Conservation (phyloP, 2,113 vertebrate genomes). For the Odontesthes bonariensis region DNA sequence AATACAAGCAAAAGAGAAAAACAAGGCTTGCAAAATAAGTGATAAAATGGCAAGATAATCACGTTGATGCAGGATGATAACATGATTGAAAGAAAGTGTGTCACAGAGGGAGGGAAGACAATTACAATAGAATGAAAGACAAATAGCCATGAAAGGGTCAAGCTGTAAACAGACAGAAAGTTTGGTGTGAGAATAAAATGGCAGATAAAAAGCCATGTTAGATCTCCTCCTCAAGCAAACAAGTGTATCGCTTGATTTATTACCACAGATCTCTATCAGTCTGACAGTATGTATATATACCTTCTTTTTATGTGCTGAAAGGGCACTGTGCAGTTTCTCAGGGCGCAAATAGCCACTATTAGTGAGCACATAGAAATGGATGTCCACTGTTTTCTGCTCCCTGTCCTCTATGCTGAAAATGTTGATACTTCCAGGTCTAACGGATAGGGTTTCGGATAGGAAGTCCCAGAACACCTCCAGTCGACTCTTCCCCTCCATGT, state of each 20-base stretch:
- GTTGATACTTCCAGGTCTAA: slow-evolving; percentile 77
- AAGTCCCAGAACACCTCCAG: slow-evolving; percentile 82
- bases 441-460: slow-evolving; percentile 82
- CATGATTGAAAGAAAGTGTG: neutral
- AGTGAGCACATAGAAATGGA: slow-evolving; percentile 82
- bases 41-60: slow-evolving; percentile 16
- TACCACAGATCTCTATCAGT: slow-evolving; percentile 69
- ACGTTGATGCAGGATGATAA: slow-evolving; percentile 23
- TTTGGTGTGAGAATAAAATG: slow-evolving; percentile 67
- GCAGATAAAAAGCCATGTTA: slow-evolving; percentile 70
- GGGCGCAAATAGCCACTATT: slow-evolving; percentile 79
- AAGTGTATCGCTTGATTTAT: slow-evolving; percentile 64
- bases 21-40: slow-evolving; percentile 7
- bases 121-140: slow-evolving; percentile 46
- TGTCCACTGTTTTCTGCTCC: slow-evolving; percentile 77
- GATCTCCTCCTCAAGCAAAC: slow-evolving; percentile 51
- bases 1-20: slow-evolving; percentile 12
- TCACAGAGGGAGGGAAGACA: slow-evolving; percentile 3
- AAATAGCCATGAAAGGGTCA: slow-evolving; percentile 60
- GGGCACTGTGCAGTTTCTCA: slow-evolving; percentile 84
- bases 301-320: slow-evolving; percentile 83
- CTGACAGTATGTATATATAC: slow-evolving; percentile 67
- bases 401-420: slow-evolving; percentile 83
- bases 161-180: slow-evolving; percentile 58
- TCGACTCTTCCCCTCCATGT: slow-evolving; percentile 74